Evolutionary conservation across 2,797 vertebrate species (phyloP), one percentile per base, ranked within the genome.

Genomic region (Serranus cabrilla): DNA sequence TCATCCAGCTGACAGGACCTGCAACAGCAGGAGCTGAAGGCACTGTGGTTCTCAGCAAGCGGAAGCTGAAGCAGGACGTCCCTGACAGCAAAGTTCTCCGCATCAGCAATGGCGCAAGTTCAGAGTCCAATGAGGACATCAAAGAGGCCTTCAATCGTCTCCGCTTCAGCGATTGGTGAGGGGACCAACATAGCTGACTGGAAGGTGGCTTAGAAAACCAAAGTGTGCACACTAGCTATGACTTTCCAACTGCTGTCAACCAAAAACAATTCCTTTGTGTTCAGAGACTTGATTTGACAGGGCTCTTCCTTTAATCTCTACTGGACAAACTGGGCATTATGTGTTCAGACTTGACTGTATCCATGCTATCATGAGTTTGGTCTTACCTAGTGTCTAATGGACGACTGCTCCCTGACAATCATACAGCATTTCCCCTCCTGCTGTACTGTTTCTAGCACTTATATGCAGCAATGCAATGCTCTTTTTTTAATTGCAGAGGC

Each of bases 31-130:
- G 67, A 82, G 68, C 0, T 0, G 90, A 91, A 0, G 95, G 95
- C n/a, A 78, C 60, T 0, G 94, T 98, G 79, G 90, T 95, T 2
- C 89, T 99, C 79, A 93, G 90, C 79, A 99, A 99, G 89, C 92
- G 91, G 11, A 98, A 96, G 89, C 91, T 99, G 82, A 98, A 96
- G 87, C 92, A 96, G 66, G 96, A 96, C 0, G 57, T 98, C 18
- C 63, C 69, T 0, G 2, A 47, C 20, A 93, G 96, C 91, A 86
- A 37, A 14, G 94, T 97, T 27, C 71, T 94, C 23, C 92, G 59
- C 56, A 91, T 97, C 39, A 90, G 65, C 7, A 66, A 50, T 9
- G 39, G 76, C 1, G 65, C 54, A 12, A 46, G n/a, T 1, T n/a
- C 42, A 0, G 92, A 95, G 23, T 87, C 51, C 0, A 93, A 95